These are phyloP conservation scores for Ferdinandea cuprea DNA, from an alignment of 2,888 invertebrate species.

Conservation along the genomic window DNA sequence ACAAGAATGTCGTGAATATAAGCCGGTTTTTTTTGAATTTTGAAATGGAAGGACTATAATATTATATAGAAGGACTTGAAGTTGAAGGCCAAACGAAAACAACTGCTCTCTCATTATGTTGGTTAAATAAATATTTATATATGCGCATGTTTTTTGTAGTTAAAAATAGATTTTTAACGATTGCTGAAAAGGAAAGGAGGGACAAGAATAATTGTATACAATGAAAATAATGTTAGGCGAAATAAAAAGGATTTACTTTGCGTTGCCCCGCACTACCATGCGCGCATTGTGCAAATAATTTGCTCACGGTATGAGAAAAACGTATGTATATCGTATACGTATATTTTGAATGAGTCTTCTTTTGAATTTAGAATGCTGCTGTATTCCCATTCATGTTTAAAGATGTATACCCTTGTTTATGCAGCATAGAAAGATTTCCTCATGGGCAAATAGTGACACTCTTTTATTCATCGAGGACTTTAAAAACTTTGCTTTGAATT, in stretches of 20 bases:
- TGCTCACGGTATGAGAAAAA: slow-evolving; percentile 30
- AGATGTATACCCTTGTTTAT: background rate
- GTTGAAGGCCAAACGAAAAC: slow-evolving; percentile 15
- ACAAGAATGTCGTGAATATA: slow-evolving; percentile 18
- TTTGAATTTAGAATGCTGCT: slow-evolving; percentile 16
- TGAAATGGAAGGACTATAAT: slow-evolving; percentile 4
- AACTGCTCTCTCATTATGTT: background rate
- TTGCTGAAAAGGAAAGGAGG: background rate
- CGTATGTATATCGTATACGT: slow-evolving; percentile 43
- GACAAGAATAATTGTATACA: slow-evolving; percentile 25
- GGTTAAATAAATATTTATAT: background rate
- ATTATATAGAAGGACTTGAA: slow-evolving; percentile 14
- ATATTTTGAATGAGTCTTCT: slow-evolving; percentile 12
- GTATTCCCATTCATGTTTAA: background rate
- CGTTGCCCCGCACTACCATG: background rate
- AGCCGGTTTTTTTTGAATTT: background rate
- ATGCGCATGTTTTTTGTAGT: background rate
- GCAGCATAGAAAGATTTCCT: background rate
- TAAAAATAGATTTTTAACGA: slow-evolving; percentile 31
- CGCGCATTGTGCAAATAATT: slow-evolving; percentile 24
- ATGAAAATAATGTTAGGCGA: slow-evolving; percentile 7
- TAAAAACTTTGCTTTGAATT: too few species aligned
- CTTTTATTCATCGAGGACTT: background rate
- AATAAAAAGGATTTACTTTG: slow-evolving; percentile 4
- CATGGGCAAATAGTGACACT: background rate